Evolutionary conservation across 2,113 vertebrate species (phyloP), one percentile per base, ranked within the genome.

Genomic region (Leucopternis melanops): DNA sequence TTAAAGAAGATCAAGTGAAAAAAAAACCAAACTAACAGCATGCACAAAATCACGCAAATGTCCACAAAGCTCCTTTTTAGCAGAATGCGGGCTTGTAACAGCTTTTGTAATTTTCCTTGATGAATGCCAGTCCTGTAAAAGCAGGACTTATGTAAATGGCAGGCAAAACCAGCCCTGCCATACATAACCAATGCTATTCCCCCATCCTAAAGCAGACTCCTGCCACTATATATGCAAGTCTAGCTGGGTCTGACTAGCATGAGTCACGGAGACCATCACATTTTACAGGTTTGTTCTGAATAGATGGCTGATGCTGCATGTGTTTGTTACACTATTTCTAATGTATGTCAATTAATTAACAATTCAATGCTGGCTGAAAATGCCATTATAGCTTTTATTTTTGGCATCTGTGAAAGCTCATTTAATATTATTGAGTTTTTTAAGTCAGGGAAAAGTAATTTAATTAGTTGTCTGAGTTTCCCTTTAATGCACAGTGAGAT

Each of bases 381-480:
- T 69, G 36, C 36, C 73, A 81, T 79, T 86, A 75, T 42, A 52
- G 83, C 27, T 84, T 94, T 92, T 94, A 84, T 62, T 94, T 95
- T 85, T 45, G 49, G 77, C 31, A 65, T 86, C 88, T 21, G 17
- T 82, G 62, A 89, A 94, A 91, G 73, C 66, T 94, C 86, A 62
- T 92, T 97, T 81, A 89, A 84, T 96, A 90, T 65, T 75, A 69
- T 83, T 93, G 91, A 58, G 22, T 38, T 71, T 95, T 95, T 86
- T 83, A 91, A 81, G 34, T 72, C 70, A 80, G 45, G 34, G 34
- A 42, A 91, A 92, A 96, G 42, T 89, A 91, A 95, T 91, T 92
- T 91, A 85, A 92, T 95, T 85, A 82, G 61, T 71, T 85, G 52
- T 65, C 91, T 75, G 73, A 75, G 5, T 77, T 91, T 72, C 25